phyloP scores from a whole-genome alignment of 2,888 invertebrate species.

The Eristalinus aeneus region DNA sequence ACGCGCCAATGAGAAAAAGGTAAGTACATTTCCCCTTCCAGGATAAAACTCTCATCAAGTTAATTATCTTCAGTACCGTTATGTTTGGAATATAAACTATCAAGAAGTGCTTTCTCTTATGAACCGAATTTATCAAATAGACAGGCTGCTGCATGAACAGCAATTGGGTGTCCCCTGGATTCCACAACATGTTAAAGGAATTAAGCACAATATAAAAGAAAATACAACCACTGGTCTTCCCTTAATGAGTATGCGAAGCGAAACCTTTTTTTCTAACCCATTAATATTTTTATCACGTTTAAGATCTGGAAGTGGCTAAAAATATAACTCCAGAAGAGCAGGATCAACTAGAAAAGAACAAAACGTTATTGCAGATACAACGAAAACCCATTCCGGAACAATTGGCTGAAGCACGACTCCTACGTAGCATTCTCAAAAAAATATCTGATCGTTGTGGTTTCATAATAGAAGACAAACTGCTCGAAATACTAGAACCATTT shows the following conservation, averaged over 20 bases:
- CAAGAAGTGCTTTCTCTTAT: slow-evolving; percentile 81
- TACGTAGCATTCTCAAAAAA: slow-evolving; percentile 85
- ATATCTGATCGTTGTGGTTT: slow-evolving; percentile 88
- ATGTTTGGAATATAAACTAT: slow-evolving; percentile 85
- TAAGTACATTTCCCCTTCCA: neutral
- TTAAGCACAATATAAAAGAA: slow-evolving; percentile 7
- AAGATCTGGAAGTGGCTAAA: neutral
- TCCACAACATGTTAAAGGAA: slow-evolving; percentile 78
- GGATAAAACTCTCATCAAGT: neutral
- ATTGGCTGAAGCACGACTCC: slow-evolving; percentile 75
- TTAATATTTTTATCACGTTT: neutral
- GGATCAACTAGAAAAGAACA: neutral
- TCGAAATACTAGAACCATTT: slow-evolving; percentile 85
- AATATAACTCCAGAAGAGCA: neutral
- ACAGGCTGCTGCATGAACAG: slow-evolving; percentile 84
- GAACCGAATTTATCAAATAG: slow-evolving; percentile 82
- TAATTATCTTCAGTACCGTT: slow-evolving; percentile 73
- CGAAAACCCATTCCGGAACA: slow-evolving; percentile 62
- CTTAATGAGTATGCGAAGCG: slow-evolving; percentile 19
- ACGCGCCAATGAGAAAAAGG: slow-evolving; percentile 84
- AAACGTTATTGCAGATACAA: neutral
- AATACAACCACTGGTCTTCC: slow-evolving; percentile 22
- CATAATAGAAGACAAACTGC: slow-evolving; percentile 86
- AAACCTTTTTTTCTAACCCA: too few relatives aligned
- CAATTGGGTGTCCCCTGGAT: slow-evolving; percentile 83